Evolutionary conservation across 2,113 vertebrate genomes (phyloP).

Genomic region (Barbus barbus): DNA sequence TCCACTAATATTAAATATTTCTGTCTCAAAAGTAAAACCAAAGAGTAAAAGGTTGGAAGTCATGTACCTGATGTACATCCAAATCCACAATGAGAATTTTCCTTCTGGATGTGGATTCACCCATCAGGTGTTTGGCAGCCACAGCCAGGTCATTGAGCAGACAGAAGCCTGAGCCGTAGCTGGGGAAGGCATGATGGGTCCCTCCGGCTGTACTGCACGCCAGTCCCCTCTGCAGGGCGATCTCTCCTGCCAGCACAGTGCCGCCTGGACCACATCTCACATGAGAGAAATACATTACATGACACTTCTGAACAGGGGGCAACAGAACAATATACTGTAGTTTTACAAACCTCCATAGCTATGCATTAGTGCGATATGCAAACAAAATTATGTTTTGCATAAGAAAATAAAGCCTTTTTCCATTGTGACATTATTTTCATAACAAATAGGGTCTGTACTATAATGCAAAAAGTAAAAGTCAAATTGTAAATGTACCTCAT

Average conservation of each 20-base stretch:
- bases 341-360: neutral
- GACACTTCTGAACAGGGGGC: neutral
- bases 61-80: constrained; percentile 68
- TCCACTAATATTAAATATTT: neutral
- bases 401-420: neutral
- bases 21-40: neutral
- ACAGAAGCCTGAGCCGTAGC: constrained; percentile 66
- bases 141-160: constrained; percentile 71
- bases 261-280: constrained; percentile 58
- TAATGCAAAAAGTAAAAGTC: neutral
- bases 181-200: constrained; percentile 69
- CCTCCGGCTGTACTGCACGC: constrained; percentile 71
- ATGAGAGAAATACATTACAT: neutral
- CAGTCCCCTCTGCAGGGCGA: constrained; percentile 65
- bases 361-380: neutral
- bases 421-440: neutral
- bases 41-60: neutral
- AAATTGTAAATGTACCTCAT: neutral
- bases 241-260: constrained; percentile 63
- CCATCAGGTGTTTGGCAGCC: constrained; percentile 57
- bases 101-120: constrained; percentile 16
- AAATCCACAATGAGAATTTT: constrained; percentile 69
- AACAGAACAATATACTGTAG: neutral
- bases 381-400: neutral
- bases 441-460: neutral